These are phyloP conservation scores for Drosophila arawakana DNA, from an alignment of 1,140 invertebrate genomes.

Conservation along the genomic window DNA sequence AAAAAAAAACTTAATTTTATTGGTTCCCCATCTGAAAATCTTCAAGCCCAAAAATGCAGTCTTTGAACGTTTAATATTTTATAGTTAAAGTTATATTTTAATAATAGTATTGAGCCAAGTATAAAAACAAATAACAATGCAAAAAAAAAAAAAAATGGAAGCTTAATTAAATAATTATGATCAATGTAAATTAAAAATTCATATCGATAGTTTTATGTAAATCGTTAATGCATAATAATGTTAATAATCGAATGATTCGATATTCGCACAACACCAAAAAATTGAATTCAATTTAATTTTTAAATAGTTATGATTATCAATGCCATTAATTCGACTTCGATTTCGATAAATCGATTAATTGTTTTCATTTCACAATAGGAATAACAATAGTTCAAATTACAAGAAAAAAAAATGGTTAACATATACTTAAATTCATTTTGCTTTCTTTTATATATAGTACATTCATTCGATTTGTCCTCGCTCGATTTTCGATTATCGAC, in stretches of 20 bases:
- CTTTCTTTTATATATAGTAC: constrained; percentile 51
- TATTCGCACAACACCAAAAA: constrained; percentile 64
- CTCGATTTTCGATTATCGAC: neutral
- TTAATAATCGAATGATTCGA: constrained; percentile 30
- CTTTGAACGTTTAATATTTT: neutral
- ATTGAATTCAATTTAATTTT: constrained; percentile 32
- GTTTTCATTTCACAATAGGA: constrained; percentile 45
- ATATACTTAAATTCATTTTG: constrained; percentile 20
- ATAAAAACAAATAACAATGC: constrained; percentile 80
- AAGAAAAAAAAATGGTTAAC: constrained; percentile 37
- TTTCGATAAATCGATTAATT: constrained; percentile 15
- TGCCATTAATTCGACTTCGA: constrained; percentile 8
- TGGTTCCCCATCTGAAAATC: neutral
- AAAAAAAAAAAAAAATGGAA: constrained; percentile 46
- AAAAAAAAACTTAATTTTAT: no score
- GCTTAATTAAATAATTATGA: constrained; percentile 46
- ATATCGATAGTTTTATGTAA: constrained; percentile 33
- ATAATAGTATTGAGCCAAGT: constrained; percentile 70
- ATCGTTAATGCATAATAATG: constrained; percentile 39
- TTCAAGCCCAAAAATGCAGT: neutral
- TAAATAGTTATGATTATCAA: constrained; percentile 43
- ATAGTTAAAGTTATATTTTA: constrained; percentile 48
- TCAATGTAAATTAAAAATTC: constrained; percentile 37
- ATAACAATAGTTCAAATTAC: constrained; percentile 55
- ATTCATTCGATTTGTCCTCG: constrained; percentile 14